A percentile compares a stretch with the other conserved stretches of the same genome.
These are phyloP conservation scores for Ictalurus furcatus DNA, from an alignment of 2,113 vertebrate species.

Conservation along the genomic window DNA sequence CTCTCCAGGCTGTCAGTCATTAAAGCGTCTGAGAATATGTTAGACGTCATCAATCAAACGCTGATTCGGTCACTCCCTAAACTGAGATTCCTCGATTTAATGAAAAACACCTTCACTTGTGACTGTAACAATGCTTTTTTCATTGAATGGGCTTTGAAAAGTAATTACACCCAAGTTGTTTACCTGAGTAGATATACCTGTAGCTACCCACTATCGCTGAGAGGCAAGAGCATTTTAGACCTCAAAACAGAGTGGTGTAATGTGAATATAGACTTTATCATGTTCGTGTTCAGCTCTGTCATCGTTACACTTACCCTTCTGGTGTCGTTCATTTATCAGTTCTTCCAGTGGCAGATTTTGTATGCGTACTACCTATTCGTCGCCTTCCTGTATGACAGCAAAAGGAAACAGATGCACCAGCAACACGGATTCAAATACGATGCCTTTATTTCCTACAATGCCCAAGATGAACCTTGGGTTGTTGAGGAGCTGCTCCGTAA, in stretches of 20 bases:
- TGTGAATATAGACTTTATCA: conserved; percentile 53
- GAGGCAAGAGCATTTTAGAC: conserved; percentile 57
- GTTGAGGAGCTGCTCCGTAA: conserved; percentile 66
- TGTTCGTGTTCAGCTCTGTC: conserved; percentile 58
- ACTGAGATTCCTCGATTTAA: conserved; percentile 67
- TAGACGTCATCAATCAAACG: conserved; percentile 52
- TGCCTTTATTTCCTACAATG: conserved; percentile 76
- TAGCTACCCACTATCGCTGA: conserved; percentile 62
- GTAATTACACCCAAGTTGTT: conserved; percentile 66
- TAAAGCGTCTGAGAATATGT: conserved; percentile 60
- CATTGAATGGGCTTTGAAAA: conserved; percentile 55
- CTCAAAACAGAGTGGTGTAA: conserved; percentile 56
- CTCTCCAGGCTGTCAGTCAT: conserved; percentile 64
- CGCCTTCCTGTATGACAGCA: conserved; percentile 66
- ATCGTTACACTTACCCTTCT: conserved; percentile 53
- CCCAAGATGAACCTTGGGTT: conserved; percentile 73
- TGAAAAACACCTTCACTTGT: conserved; percentile 69
- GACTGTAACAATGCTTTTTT: conserved; percentile 70
- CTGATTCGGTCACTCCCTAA: conserved; percentile 57
- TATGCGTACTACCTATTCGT: conserved; percentile 72
- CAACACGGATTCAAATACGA: conserved; percentile 63
- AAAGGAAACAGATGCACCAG: conserved; percentile 49
- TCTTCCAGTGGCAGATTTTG: conserved; percentile 65
- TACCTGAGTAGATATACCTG: conserved; percentile 69
- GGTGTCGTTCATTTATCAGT: conserved; percentile 62